A percentile compares a stretch with the other conserved stretches of the same genome.
These are phyloP conservation scores for Leptocoma aspasia DNA, from an alignment of 2,113 vertebrate genomes.

Conservation along the genomic window DNA sequence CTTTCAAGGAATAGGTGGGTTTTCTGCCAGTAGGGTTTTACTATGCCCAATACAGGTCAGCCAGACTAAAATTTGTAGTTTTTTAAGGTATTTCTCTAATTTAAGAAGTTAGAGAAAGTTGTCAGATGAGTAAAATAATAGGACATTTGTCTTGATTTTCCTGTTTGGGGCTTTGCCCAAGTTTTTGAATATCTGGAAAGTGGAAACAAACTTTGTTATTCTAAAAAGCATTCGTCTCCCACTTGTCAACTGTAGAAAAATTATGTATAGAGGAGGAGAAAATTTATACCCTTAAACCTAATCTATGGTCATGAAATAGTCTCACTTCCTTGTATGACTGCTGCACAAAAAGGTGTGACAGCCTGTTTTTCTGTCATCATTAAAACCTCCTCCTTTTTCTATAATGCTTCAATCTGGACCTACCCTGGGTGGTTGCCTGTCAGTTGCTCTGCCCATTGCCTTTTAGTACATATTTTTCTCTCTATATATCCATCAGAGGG, in stretches of 20 bases:
- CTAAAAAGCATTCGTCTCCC: rapidly evolving
- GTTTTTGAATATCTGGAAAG: not conserved
- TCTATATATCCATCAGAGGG: not conserved
- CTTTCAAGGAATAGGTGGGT: not conserved
- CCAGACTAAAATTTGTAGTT: not conserved
- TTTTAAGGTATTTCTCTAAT: not conserved
- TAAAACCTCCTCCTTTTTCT: not conserved
- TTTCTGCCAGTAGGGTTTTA: not conserved
- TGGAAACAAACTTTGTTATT: not conserved
- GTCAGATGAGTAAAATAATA: not conserved
- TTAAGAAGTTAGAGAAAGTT: not conserved
- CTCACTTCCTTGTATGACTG: not conserved
- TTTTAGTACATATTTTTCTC: not conserved
- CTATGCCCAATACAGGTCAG: not conserved
- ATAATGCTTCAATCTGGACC: not conserved
- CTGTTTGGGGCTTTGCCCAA: not conserved
- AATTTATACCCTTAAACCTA: not conserved
- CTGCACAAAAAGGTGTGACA: not conserved
- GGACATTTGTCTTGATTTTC: not conserved
- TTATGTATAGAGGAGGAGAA: not conserved
- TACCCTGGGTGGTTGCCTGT: not conserved
- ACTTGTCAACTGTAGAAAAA: not conserved
- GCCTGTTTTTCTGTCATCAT: not conserved
- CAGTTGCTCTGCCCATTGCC: not conserved
- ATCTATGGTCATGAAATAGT: not conserved